Base-by-base conservation (phyloP, 2,888 invertebrate species). In the Siphonodentalium dalli region DNA sequence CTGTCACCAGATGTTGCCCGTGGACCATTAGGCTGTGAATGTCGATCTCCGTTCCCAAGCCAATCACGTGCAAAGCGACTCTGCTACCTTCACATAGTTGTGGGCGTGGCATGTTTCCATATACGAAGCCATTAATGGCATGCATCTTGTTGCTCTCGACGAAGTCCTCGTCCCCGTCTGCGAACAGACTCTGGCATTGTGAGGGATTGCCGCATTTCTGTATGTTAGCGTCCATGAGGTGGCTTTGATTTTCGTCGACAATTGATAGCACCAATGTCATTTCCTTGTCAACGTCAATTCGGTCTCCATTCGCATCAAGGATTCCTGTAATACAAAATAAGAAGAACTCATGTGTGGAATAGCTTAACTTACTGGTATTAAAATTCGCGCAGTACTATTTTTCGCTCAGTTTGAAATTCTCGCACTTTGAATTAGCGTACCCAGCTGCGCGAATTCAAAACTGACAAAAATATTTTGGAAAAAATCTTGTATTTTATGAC, bases 161-260 rank as follows among this genome's bases (percentile, higher is more conserved):
- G 37, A 68, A 70, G 2, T 24, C 57, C 7, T 28, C 29, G 43
- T 69, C 63, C 3, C 51, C 54, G 8, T 37, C 45, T 5, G 54
- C 41, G 0, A 47, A 44, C 6, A 64, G 57, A n/a, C 58, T 29
- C 8, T 48, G 40, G 50, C 69, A 72, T 7, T 15, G 18, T 1
- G 38, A 13, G 2, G 63, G 64, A 26, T 65, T 52, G 13, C 28
- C 57, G 48, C 69, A 71, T 18, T 52, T 50, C 9, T 56, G 44
- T 2, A 65, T 21, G 38, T 69, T 71, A 7, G 54, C 39, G 9
- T 42, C 40, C 4, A 64, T 49, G 39, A 63, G 63, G 55, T 61
- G 58, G 34, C 68, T 69, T 21, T 50, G 35, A 11, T 66, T 61
- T 55, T 71, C 71, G 52, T 71, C 65, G 5, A 64, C 68, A 11